Base-by-base conservation (phyloP, 2,797 vertebrate species). In the Cossypha heuglini region DNA sequence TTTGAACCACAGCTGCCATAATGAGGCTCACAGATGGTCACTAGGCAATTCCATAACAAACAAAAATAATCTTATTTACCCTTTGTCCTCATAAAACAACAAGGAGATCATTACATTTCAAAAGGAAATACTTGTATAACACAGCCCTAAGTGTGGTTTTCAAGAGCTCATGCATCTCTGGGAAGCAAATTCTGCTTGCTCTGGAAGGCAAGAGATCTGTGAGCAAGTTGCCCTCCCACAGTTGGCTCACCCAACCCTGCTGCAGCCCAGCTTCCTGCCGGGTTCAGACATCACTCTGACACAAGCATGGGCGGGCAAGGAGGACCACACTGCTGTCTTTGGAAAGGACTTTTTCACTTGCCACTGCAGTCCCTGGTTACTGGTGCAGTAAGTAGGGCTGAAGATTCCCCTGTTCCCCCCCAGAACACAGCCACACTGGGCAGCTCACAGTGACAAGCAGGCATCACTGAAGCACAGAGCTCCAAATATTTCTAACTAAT, bases 1-100 rank as follows among this genome's bases (percentile, higher is more conserved):
- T 81, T 88, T 93, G 69, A 90, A 88, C 38, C 3, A 68, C 6
- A 22, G 33, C 40, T 93, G 46, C 31, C 20, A 62, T 73, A 78
- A n/a, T 31, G 24, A 93, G 37, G 61, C 24, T 38, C 69, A 74
- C 82, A 95, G 73, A 75, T 75, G 73, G 86, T 79, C 86, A 86
- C 73, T 63, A 93, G 62, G 68, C 83, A 81, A 81, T 84, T 35
- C 43, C 28, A 33, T 38, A 90, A 86, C 74, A 90, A 94, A 93
- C 20, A 84, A 69, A 55, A 83, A 74, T 38, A 85, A 86, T 81
- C 35, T 86, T 78, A 69, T 92, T 93, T 94, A 87, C 10, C 7
- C 8, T 93, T 90, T 86, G 67, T 91, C 66, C 18, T 75, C 80
- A 55, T 42, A 67, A 64, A 86, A 92, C 29, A 86, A 61, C 61